Evolutionary conservation across 2,113 vertebrate genomes (phyloP).

Genomic region (Gallinago jamesoni): DNA sequence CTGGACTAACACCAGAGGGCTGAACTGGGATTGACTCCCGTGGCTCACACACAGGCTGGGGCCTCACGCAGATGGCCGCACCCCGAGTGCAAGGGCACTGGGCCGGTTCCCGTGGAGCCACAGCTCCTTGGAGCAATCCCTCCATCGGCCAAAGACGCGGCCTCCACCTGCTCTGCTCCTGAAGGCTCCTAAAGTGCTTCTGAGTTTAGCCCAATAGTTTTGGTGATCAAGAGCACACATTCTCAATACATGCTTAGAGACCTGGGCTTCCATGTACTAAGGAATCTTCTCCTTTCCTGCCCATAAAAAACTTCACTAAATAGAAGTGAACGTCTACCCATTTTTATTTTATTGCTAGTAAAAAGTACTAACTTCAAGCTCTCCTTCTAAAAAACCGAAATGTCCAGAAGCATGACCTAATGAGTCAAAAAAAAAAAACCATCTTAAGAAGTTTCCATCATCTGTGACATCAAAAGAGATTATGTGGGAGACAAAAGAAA

Average conservation of each 20-base stretch:
- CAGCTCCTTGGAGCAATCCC: not conserved
- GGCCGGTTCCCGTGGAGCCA: fast-evolving
- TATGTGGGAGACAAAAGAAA: not conserved
- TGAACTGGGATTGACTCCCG: not conserved
- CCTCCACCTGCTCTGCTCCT: fast-evolving
- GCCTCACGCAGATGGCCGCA: fast-evolving
- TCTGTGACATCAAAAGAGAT: not conserved
- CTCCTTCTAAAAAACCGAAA: not conserved
- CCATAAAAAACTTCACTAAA: not conserved
- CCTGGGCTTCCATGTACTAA: not conserved
- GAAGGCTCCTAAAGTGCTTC: not conserved
- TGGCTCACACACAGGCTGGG: not conserved
- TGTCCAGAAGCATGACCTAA: not conserved
- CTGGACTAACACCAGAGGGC: not conserved
- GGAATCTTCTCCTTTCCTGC: not conserved
- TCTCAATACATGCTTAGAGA: not conserved
- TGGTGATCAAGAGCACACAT: not conserved
- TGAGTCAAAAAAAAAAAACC: not conserved
- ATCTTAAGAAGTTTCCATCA: not conserved
- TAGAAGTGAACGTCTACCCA: not conserved
- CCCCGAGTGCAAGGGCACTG: not conserved
- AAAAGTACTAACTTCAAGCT: not conserved
- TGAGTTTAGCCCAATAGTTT: not conserved
- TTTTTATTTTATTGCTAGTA: not conserved
- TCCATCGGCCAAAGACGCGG: not conserved